phyloP scores from a whole-genome alignment of 2,113 vertebrate genomes.

The Taxidea taxus region DNA sequence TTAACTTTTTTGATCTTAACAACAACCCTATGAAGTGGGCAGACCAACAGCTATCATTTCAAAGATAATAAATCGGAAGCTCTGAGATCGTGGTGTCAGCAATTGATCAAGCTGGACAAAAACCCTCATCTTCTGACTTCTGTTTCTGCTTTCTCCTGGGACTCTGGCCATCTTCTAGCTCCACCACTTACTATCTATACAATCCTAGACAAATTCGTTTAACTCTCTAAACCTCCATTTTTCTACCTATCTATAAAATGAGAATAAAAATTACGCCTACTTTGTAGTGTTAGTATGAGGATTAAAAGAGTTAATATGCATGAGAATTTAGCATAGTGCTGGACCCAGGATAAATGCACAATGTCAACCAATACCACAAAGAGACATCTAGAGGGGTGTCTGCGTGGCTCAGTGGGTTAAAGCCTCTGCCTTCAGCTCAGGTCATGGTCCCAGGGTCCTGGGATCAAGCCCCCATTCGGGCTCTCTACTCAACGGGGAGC shows the following conservation, averaged over 20 bases:
- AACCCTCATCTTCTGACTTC: neutral
- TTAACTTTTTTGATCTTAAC: neutral
- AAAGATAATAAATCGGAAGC: neutral
- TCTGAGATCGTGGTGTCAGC: neutral
- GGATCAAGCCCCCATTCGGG: too few relatives aligned
- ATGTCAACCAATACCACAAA: neutral
- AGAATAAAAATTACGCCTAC: neutral
- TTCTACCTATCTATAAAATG: neutral
- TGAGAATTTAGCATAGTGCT: neutral
- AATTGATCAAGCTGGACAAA: neutral
- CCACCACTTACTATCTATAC: neutral
- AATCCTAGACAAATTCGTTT: neutral
- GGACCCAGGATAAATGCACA: neutral
- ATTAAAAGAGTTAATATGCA: neutral
- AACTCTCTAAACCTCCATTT: neutral
- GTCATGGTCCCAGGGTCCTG: too few relatives aligned
- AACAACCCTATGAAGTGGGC: neutral
- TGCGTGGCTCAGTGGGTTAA: too few relatives aligned
- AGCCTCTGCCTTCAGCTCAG: too few relatives aligned
- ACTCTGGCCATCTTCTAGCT: neutral
- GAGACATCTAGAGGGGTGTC: neutral
- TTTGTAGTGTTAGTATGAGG: neutral
- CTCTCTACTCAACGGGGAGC: too few relatives aligned
- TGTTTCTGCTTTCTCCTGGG: neutral
- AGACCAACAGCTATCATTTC: neutral